phyloP scores from a whole-genome alignment of 92 coral and sea anemone genomes.

The Actinernus sp. region DNA sequence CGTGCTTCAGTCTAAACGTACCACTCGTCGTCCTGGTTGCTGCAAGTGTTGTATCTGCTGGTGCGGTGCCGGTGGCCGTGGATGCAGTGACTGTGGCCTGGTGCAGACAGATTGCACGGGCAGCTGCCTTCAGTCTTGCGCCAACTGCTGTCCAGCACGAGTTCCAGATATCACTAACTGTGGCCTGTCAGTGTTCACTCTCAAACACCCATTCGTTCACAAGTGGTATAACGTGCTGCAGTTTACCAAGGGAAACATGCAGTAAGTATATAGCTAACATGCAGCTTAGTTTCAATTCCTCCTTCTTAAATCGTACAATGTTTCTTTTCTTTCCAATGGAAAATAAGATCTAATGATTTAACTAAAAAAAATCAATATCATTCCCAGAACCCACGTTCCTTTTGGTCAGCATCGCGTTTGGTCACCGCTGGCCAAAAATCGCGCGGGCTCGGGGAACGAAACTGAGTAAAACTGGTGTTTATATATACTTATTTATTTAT shows the following conservation, averaged over 20 bases:
- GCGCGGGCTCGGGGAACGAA: constrained; percentile 1
- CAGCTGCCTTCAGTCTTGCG: constrained; percentile 68
- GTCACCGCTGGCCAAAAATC: not conserved
- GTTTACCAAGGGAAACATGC: constrained; percentile 72
- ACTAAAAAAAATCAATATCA: too few relatives aligned
- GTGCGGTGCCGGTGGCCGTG: constrained; percentile 80
- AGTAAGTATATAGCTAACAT: constrained; percentile 67
- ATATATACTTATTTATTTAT: not conserved
- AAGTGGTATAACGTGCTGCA: constrained; percentile 77
- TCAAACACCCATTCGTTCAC: constrained; percentile 63
- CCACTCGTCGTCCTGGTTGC: constrained; percentile 43
- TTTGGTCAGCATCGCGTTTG: too few relatives aligned
- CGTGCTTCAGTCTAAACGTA: constrained; percentile 62
- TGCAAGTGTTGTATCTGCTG: constrained; percentile 75
- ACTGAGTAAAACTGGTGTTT: constrained; percentile 6
- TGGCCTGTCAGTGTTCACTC: constrained; percentile 40
- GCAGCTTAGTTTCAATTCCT: too few relatives aligned
- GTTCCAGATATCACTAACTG: constrained; percentile 57
- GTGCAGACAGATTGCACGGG: constrained; percentile 56
- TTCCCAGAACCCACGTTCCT: too few relatives aligned
- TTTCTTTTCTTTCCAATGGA: too few relatives aligned
- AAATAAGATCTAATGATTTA: too few relatives aligned
- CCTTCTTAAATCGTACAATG: too few relatives aligned
- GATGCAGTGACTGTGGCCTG: constrained; percentile 65
- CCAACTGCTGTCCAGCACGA: constrained; percentile 59